A percentile compares a stretch with the other conserved stretches of the same genome.
Conservation (phyloP, 2,888 invertebrate genomes). For the Ochropleura leucogaster region DNA sequence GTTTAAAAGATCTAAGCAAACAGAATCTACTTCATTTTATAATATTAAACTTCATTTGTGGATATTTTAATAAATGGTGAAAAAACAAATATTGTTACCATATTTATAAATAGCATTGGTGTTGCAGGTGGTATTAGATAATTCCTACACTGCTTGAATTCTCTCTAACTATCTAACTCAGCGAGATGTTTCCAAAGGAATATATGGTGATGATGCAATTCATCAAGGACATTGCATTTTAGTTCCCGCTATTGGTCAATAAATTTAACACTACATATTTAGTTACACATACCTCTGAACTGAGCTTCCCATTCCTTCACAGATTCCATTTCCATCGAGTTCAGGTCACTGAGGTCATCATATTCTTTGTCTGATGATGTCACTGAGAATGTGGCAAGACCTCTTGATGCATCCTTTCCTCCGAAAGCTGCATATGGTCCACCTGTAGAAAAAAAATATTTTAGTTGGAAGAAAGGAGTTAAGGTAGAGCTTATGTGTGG, state of each 20-base stretch:
- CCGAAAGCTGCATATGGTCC: slow-evolving; percentile 98
- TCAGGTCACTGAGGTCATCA: slow-evolving; percentile 98
- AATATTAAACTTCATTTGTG: neutral
- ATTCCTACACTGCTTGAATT: no score
- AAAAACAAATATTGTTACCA: no score
- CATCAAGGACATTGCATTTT: neutral
- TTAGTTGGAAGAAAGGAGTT: neutral
- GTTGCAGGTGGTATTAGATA: neutral
- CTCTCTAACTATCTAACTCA: no score
- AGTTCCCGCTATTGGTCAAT: slow-evolving; percentile 22
- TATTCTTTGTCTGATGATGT: slow-evolving; percentile 95
- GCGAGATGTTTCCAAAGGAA: no score
- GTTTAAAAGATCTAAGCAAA: no score
- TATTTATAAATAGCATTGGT: no score
- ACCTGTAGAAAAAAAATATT: slow-evolving; percentile 88
- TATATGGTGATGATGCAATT: slow-evolving; percentile 15
- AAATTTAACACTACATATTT: slow-evolving; percentile 11
- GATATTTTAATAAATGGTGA: neutral
- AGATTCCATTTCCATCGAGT: slow-evolving; percentile 98
- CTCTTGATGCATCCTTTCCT: slow-evolving; percentile 98
- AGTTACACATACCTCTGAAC: slow-evolving; percentile 94
- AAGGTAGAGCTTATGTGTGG: neutral
- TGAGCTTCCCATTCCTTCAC: slow-evolving; percentile 99
- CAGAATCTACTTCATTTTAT: no score
- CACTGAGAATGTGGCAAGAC: slow-evolving; percentile 97